phyloP scores from a whole-genome alignment of 2,888 invertebrate genomes.

The Drosophila yooni region DNA sequence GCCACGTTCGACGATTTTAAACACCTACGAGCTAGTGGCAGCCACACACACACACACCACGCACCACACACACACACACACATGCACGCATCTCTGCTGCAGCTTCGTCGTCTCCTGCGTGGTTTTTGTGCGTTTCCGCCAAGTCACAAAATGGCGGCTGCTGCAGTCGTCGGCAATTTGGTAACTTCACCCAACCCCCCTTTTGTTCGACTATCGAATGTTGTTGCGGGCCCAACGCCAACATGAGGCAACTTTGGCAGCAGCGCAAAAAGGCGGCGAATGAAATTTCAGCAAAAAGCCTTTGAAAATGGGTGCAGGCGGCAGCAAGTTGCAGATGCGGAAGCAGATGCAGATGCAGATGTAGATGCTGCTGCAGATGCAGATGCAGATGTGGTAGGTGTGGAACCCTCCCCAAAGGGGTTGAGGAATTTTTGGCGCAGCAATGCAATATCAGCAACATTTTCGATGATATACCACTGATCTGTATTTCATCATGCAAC shows the following conservation, averaged over 20 bases:
- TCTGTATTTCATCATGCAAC: not conserved
- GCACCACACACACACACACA: constrained; percentile 3
- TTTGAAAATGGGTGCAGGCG: constrained; percentile 41
- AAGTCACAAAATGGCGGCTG: constrained; percentile 79
- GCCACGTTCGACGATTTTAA: constrained; percentile 73
- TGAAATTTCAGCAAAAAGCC: constrained; percentile 64
- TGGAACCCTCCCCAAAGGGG: not conserved
- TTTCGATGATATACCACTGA: not conserved
- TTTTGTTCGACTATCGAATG: not conserved
- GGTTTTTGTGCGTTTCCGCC: constrained; percentile 61
- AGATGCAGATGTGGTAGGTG: not conserved
- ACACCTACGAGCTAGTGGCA: constrained; percentile 59
- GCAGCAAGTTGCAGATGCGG: constrained; percentile 4
- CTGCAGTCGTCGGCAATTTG: constrained; percentile 65
- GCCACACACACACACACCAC: constrained; percentile 5
- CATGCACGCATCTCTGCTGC: not conserved
- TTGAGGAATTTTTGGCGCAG: not conserved
- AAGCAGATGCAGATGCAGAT: not conserved
- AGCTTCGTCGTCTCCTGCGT: constrained; percentile 19
- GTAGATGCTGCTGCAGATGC: not conserved
- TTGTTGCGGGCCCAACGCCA: constrained; percentile 3
- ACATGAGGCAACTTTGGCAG: constrained; percentile 44
- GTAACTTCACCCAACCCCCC: constrained; percentile 54
- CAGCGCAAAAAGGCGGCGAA: constrained; percentile 60
- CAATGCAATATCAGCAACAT: not conserved